Conservation (phyloP, 2,888 invertebrate species). For the Brachypalpus laphriformis region DNA sequence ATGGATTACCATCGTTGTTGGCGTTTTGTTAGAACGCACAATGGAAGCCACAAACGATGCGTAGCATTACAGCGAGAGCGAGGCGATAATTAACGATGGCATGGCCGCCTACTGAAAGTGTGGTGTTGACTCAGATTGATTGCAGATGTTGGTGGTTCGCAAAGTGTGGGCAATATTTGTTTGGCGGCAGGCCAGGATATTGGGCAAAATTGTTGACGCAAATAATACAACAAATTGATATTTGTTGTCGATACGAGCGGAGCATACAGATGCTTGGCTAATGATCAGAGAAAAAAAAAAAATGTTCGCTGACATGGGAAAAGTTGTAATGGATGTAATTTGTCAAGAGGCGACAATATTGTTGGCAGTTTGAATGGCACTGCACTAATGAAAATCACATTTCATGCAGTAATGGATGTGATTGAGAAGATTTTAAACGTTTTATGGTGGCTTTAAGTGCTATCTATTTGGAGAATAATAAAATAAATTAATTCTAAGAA, state of each 20-base stretch:
- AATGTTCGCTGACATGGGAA: neutral
- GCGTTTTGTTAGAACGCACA: neutral
- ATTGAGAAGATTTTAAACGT: neutral
- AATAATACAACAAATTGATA: neutral
- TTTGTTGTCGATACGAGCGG: neutral
- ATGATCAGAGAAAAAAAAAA: neutral
- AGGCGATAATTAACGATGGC: neutral
- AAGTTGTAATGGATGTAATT: neutral
- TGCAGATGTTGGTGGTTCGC: neutral
- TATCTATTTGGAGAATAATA: no score
- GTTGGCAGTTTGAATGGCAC: neutral
- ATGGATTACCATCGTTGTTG: neutral
- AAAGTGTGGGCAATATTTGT: neutral
- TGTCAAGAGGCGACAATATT: no score
- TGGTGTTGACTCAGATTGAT: neutral
- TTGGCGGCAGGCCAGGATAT: neutral
- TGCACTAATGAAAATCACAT: neutral
- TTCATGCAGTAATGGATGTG: neutral
- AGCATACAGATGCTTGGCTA: neutral
- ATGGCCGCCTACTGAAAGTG: neutral
- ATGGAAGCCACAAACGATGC: neutral
- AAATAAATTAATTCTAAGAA: no score
- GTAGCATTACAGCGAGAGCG: neutral
- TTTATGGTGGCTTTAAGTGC: neutral
- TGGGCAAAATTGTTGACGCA: neutral